Conservation (phyloP, 2,888 invertebrate species). For the Galerucella pusilla region DNA sequence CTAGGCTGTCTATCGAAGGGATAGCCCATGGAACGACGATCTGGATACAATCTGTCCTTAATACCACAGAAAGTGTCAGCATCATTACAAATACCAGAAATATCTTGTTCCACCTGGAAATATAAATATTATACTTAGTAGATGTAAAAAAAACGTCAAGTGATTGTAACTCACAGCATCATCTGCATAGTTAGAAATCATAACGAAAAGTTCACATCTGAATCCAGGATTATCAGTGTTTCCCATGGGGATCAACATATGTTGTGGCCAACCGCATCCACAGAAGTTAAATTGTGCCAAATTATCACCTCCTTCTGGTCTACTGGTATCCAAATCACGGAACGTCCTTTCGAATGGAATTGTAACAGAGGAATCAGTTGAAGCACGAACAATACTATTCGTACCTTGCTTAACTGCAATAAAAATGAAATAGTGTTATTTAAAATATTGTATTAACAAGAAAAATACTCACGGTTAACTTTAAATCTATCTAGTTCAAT, state of each 20-base stretch:
- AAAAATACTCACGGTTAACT: conserved; percentile 68
- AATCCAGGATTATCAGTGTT: conserved; percentile 69
- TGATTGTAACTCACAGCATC: conserved; percentile 69
- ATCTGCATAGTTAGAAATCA: conserved; percentile 79
- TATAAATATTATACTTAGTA: conserved; percentile 1
- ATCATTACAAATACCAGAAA: conserved; percentile 73
- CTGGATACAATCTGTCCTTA: conserved; percentile 81
- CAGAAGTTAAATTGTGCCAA: conserved; percentile 79
- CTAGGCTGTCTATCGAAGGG: conserved; percentile 79
- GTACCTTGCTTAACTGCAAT: conserved; percentile 74
- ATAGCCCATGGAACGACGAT: conserved; percentile 85
- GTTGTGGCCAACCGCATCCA: conserved; percentile 90
- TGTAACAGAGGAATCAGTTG: conserved; percentile 81
- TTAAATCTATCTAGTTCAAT: conserved; percentile 81
- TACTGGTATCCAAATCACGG: conserved; percentile 74
- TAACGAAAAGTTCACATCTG: conserved; percentile 77
- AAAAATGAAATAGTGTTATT: not conserved
- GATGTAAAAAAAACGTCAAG: not conserved
- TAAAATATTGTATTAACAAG: not conserved
- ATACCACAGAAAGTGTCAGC: conserved; percentile 85
- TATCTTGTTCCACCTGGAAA: conserved; percentile 68
- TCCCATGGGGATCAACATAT: conserved; percentile 82
- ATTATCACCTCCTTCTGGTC: conserved; percentile 71
- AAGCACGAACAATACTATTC: conserved; percentile 75
- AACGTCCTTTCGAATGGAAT: conserved; percentile 86